Conservation (phyloP, 2,888 invertebrate species). For the Epicampocera succincta region DNA sequence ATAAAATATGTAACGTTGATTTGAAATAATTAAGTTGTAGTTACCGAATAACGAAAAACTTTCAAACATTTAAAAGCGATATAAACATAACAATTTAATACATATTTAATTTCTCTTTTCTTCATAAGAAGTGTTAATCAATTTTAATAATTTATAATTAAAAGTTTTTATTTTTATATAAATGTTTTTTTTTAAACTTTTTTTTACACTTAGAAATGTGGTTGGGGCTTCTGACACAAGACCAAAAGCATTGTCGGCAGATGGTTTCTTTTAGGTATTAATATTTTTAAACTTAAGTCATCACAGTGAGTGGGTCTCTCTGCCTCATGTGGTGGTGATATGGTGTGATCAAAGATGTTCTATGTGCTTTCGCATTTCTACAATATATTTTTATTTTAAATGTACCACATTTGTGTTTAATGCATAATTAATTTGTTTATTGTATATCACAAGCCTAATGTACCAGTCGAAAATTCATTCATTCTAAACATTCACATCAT, state of each 20-base stretch:
- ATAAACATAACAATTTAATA: constrained; percentile 34
- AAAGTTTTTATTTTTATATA: constrained; percentile 41
- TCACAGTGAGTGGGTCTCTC: constrained; percentile 39
- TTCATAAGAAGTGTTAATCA: constrained; percentile 4
- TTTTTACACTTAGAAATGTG: constrained; percentile 78
- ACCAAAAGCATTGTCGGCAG: constrained; percentile 81
- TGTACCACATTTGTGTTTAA: constrained; percentile 14
- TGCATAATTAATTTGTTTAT: background rate
- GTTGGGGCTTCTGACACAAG: constrained; percentile 80
- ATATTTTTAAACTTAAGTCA: constrained; percentile 28
- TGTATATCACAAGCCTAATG: constrained; percentile 6
- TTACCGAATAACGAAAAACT: constrained; percentile 17
- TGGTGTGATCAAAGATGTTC: constrained; percentile 43
- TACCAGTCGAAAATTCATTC: constrained; percentile 14
- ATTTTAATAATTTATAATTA: constrained; percentile 28
- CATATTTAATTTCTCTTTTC: constrained; percentile 20
- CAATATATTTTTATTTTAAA: constrained; percentile 33
- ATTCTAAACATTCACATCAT: constrained; percentile 29
- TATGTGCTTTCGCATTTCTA: constrained; percentile 39
- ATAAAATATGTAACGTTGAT: constrained; percentile 19
- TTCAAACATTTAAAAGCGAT: constrained; percentile 19
- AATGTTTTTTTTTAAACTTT: constrained; percentile 58
- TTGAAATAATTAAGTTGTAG: constrained; percentile 10
- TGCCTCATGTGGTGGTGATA: constrained; percentile 52
- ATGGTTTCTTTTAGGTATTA: constrained; percentile 82